Percentiles rank a stretch among this genome's conserved stretches.
These are phyloP conservation scores for Cephalopachus bancanus DNA, from an alignment of 2,797 vertebrate genomes.

Conservation along the genomic window DNA sequence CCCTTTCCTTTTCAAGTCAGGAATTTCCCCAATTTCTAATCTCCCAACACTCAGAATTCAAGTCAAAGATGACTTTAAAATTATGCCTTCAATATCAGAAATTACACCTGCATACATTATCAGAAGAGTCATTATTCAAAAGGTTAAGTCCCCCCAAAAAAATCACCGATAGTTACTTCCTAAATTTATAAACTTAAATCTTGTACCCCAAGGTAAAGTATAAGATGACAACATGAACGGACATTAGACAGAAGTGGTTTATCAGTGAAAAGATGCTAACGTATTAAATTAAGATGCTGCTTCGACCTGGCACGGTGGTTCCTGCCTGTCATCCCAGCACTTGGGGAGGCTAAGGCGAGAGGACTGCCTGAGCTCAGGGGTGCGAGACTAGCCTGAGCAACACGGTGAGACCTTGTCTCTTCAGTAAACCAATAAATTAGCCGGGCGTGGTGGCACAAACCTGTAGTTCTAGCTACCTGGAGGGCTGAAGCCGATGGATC, in stretches of 20 bases:
- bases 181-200: conserved; percentile 24
- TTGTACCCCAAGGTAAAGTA: not conserved
- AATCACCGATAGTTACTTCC: not conserved
- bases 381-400: too few relatives aligned
- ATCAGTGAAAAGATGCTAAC: not conserved
- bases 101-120: conserved; percentile 56
- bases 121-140: conserved; percentile 69
- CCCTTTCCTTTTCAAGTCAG: not conserved
- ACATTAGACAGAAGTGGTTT: not conserved
- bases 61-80: conserved; percentile 26
- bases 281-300: not conserved
- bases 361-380: too few relatives aligned
- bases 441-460: too few relatives aligned
- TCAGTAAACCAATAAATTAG: too few relatives aligned
- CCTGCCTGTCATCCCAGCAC: too few relatives aligned
- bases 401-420: too few relatives aligned
- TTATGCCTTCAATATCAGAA: not conserved
- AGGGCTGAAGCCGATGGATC: too few relatives aligned
- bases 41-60: conserved; percentile 23
- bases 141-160: not conserved
- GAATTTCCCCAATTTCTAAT: conserved; percentile 32
- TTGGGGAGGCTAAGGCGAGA: too few relatives aligned
- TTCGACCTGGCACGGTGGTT: too few relatives aligned
- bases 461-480: too few relatives aligned
- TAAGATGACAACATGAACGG: conserved; percentile 15